Evolutionary conservation across 2,113 vertebrate genomes (phyloP), one percentile per base, ranked within the genome.

Genomic region (Lynx canadensis): DNA sequence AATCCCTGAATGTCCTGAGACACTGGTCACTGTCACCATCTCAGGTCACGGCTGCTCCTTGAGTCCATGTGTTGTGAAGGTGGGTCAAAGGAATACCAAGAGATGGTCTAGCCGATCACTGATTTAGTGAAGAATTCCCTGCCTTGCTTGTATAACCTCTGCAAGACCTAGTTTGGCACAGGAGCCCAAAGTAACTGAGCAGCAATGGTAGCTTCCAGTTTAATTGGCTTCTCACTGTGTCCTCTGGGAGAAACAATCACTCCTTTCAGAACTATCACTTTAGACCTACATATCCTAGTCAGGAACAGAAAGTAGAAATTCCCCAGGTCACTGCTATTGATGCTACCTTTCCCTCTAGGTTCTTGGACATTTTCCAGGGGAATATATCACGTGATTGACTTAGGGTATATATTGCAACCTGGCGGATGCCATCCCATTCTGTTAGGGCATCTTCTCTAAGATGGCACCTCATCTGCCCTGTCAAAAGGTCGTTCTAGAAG

Each of bases 401-500:
- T 90, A 60, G 31, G 36, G 16, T 57, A 33, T 36, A 33, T 57
- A 48, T 21, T 82, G 36, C 4, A 82, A 50, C 27, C 31, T 90
- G 27, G 25, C 76, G 4, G 48, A 45, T 68, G 18, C 66, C 29
- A 92, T 68, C 4, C 10, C 38, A 52, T 66, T 83, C n/a, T 87
- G 8, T 68, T 65, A 57, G 38, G 14, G 12, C 82, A 57, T 50
- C 27, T 68, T 91, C 60, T 93, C 52, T 18, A 96, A 93, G 36
- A 31, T 36, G 14, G 13, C 25, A 38, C 18, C 29, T 89, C 55
- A 60, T 14, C n/a, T 89, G 15, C 55, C 18, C 31, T 95, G 63
- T 65, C 71, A 80, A 95, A 83, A 91, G 2, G 14, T 60, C 48
- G 60, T 41, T 83, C 45, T 57, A 83, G 86, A 91, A 97, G 29